A percentile compares a stretch with the other conserved stretches of the same genome.
Conservation (phyloP, 37 sponge, comb jelly and placozoan species). For the Beroe forskalii region DNA sequence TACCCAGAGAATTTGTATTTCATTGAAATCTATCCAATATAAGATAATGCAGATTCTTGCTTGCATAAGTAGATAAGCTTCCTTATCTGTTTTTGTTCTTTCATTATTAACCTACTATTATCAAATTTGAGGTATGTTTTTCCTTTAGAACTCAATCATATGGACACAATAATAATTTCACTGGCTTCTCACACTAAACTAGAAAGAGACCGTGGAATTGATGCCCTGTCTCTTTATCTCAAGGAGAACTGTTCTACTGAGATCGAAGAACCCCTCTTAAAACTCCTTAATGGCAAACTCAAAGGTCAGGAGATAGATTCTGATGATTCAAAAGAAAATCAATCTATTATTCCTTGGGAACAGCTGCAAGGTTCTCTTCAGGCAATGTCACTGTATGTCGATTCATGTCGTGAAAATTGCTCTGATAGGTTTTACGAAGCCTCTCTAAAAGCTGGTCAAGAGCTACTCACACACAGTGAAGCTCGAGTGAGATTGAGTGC, state of each 20-base stretch:
- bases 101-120: too few relatives aligned
- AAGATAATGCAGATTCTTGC: too few relatives aligned
- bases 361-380: conserved; percentile 34
- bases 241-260: not conserved
- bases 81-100: not conserved
- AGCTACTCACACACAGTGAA: conserved; percentile 13
- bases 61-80: not conserved
- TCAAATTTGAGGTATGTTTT: too few relatives aligned
- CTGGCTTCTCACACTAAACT: conserved; percentile 10
- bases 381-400: conserved; percentile 12
- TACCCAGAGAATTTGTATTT: too few relatives aligned
- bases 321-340: not conserved
- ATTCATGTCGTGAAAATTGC: not conserved
- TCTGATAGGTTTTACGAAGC: not conserved
- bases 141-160: too few relatives aligned
- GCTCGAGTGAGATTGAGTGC: not conserved
- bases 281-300: not conserved
- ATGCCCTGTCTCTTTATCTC: not conserved
- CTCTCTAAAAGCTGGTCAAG: not conserved
- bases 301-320: not conserved
- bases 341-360: conserved; percentile 29
- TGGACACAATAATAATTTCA: not conserved
- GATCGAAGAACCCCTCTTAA: not conserved
- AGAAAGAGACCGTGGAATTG: conserved; percentile 47
- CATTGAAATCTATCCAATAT: too few relatives aligned